phyloP scores from a whole-genome alignment of 2,113 vertebrate genomes.

The Tor tambroides region DNA sequence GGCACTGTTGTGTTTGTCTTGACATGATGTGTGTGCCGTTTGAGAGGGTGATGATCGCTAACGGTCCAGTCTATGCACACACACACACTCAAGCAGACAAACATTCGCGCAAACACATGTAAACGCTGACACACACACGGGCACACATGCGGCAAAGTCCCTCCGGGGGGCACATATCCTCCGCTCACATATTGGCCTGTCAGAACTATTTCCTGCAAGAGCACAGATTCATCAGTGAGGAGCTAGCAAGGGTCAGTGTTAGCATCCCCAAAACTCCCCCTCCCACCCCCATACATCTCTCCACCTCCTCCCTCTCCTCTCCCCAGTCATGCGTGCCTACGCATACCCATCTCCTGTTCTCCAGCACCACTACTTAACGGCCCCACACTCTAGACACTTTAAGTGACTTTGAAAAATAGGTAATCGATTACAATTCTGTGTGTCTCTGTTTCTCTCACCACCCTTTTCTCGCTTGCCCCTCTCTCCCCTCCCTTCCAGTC shows the following conservation, averaged over 20 bases:
- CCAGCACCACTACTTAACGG: slow-evolving; percentile 79
- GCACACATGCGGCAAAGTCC: slow-evolving; percentile 31
- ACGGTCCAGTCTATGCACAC: slow-evolving; percentile 52
- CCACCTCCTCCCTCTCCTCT: slow-evolving; percentile 41
- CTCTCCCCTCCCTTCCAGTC: slow-evolving; percentile 44
- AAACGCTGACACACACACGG: slow-evolving; percentile 28
- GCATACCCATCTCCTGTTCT: slow-evolving; percentile 82
- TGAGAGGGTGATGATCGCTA: slow-evolving; percentile 69
- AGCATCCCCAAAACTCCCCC: slow-evolving; percentile 61
- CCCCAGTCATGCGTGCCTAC: slow-evolving; percentile 79
- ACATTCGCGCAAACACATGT: slow-evolving; percentile 34
- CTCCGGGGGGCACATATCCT: slow-evolving; percentile 72
- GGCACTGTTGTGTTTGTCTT: slow-evolving; percentile 70
- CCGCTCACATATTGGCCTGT: slow-evolving; percentile 84
- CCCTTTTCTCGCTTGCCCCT: slow-evolving; percentile 58
- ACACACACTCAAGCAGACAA: slow-evolving; percentile 22
- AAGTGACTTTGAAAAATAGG: slow-evolving; percentile 96
- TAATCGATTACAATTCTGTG: slow-evolving; percentile 91
- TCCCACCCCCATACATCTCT: slow-evolving; percentile 54
- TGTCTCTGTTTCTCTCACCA: slow-evolving; percentile 72
- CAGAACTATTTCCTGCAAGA: slow-evolving; percentile 84
- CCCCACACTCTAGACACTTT: slow-evolving; percentile 81
- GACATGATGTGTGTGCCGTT: slow-evolving; percentile 69
- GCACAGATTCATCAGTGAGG: slow-evolving; percentile 83
- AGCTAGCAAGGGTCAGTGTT: slow-evolving; percentile 79